These are phyloP conservation scores for Aurelia aurita DNA, from an alignment of 30 jellyfish, hydroid and myxozoan genomes.

Conservation along the genomic window DNA sequence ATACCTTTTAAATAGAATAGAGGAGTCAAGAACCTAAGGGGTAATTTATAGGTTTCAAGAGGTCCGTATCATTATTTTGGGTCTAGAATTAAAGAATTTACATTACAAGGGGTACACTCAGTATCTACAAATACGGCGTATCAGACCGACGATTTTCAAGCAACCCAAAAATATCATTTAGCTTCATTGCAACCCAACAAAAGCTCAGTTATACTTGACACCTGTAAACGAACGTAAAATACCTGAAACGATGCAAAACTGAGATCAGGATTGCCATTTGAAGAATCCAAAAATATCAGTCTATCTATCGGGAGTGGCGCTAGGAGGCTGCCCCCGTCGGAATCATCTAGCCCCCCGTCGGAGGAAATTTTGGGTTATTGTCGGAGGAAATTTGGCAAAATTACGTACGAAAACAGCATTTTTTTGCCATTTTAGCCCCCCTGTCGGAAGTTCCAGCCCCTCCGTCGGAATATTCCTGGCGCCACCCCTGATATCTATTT, in stretches of 20 bases:
- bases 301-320: too few species aligned
- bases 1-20: not conserved
- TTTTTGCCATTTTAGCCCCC: too few species aligned
- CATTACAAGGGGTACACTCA: not conserved
- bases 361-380: too few species aligned
- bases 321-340: too few species aligned
- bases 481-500: too few species aligned
- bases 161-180: not conserved
- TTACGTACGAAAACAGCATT: too few species aligned
- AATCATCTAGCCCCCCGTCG: too few species aligned
- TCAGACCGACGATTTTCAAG: not conserved
- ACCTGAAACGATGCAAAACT: not conserved
- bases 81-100: not conserved
- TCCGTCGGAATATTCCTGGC: too few species aligned
- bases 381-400: too few species aligned
- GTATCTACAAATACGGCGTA: not conserved
- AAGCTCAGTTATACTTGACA: not conserved
- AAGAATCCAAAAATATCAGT: not conserved
- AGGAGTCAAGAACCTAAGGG: not conserved
- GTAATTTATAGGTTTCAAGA: constrained; percentile 2
- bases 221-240: not conserved
- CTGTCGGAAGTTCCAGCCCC: too few species aligned
- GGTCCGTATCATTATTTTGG: not conserved
- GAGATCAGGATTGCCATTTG: constrained; percentile 5
- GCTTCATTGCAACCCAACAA: too few species aligned